These are phyloP conservation scores for Lanius collurio DNA, from an alignment of 2,113 vertebrate genomes.

Conservation along the genomic window DNA sequence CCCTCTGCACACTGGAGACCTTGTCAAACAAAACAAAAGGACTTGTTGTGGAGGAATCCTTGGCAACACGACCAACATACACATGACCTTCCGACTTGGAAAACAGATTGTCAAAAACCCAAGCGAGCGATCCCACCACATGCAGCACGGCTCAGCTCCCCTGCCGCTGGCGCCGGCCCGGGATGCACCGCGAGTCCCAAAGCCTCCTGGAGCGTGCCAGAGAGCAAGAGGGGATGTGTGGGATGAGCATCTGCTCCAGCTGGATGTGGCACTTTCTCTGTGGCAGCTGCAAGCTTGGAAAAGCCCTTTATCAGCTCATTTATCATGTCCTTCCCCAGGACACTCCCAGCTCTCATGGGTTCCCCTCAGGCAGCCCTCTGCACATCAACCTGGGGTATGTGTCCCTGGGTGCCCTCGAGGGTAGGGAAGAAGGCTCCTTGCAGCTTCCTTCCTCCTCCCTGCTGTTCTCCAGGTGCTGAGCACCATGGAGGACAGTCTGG, in stretches of 20 bases:
- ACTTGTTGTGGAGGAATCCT: conserved; percentile 36
- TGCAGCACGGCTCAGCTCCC: not conserved
- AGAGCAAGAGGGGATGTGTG: rapidly evolving
- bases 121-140: not conserved
- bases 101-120: conserved; percentile 18
- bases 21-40: conserved; percentile 43
- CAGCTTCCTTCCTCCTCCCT: not conserved
- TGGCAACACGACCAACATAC: not conserved
- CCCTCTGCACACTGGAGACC: not conserved
- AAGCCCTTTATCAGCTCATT: not conserved
- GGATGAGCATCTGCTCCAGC: not conserved
- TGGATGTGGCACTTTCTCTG: not conserved
- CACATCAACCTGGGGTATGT: rapidly evolving
- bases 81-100: not conserved
- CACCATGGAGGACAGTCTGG: not conserved
- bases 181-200: rapidly evolving
- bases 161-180: rapidly evolving
- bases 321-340: not conserved
- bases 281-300: not conserved
- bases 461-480: not conserved
- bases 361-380: not conserved
- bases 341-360: not conserved
- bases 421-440: not conserved
- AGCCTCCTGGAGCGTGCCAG: not conserved
- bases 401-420: not conserved